Evolutionary conservation across 2,113 vertebrate species (phyloP), one percentile per base, ranked within the genome.

Genomic region (Oryzias javanicus): DNA sequence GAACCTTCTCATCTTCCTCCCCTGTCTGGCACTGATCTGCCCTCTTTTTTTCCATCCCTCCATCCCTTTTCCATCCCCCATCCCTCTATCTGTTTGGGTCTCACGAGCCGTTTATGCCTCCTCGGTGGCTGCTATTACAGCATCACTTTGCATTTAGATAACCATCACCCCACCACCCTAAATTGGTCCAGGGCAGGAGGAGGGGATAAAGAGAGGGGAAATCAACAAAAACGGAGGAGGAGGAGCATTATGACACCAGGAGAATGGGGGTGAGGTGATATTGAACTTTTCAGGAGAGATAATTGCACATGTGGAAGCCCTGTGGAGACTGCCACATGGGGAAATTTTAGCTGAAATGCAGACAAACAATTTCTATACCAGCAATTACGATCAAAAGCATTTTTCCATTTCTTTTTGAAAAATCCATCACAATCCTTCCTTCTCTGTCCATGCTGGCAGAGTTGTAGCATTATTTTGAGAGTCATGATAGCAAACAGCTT

Each of bases 91-190:
- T 67, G 35, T 35, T 61, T 6, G 24, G 76, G 70, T 82, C 80
- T 82, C 71, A 41, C 76, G 48, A 54, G 71, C 67, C 75, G 49
- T 88, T 86, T 86, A 82, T 67, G 70, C 79, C 75, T 81, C 77
- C 65, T 82, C 64, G 51, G 56, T 66, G 81, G 85, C 74, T 79
- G 84, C 90, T 88, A 89, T 90, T 90, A 88, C 80, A 84, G 83
- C 87, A 88, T 90, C 86, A 85, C 89, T 91, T 92, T 91, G 88
- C 89, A 92, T 92, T 91, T 92, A 92, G 85, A 92, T 91, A 90
- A 91, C 90, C 77, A 86, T 85, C 75, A 70, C 84, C 68, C 66
- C 79, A 49, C 78, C 72, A 75, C 72, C 73, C 76, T 75, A 90
- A 89, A 91, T 88, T 89, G 88, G 82, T 83, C 85, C 63, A 7